A percentile compares a stretch with the other conserved stretches of the same genome.
These are phyloP conservation scores for Chymomyza fuscimana DNA, from an alignment of 2,888 invertebrate species.

Conservation along the genomic window DNA sequence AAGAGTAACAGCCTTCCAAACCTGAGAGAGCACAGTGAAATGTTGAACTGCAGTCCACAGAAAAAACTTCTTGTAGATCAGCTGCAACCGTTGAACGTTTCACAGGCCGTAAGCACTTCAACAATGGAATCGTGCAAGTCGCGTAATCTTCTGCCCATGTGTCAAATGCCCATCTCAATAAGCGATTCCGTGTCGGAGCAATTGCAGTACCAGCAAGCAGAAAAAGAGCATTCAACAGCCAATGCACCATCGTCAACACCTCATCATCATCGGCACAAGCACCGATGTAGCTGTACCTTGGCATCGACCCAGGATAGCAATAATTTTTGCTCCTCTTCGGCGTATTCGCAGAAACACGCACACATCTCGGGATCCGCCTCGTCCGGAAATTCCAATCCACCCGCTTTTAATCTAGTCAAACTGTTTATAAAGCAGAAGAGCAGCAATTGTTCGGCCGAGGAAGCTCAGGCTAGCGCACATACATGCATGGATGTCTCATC, in stretches of 20 bases:
- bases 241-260: slow-evolving; percentile 30
- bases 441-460: slow-evolving; percentile 84
- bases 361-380: slow-evolving; percentile 76
- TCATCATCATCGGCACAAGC: slow-evolving; percentile 57
- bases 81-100: slow-evolving; percentile 77
- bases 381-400: slow-evolving; percentile 82
- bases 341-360: slow-evolving; percentile 39
- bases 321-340: slow-evolving; percentile 53
- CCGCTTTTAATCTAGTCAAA: slow-evolving; percentile 90
- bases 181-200: slow-evolving; percentile 72
- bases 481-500: slow-evolving; percentile 89
- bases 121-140: slow-evolving; percentile 82
- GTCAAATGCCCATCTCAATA: slow-evolving; percentile 79
- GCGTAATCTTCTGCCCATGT: slow-evolving; percentile 79
- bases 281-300: slow-evolving; percentile 66
- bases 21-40: slow-evolving; percentile 79
- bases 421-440: slow-evolving; percentile 95
- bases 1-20: slow-evolving; percentile 92
- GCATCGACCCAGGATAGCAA: slow-evolving; percentile 61
- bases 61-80: slow-evolving; percentile 44
- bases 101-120: slow-evolving; percentile 84
- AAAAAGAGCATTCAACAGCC: slow-evolving; percentile 29
- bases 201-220: slow-evolving; percentile 54
- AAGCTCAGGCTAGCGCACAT: slow-evolving; percentile 70
- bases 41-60: slow-evolving; percentile 38